These are phyloP conservation scores for Chaenodraco wilsoni DNA, from an alignment of 2,797 vertebrate species.

Conservation along the genomic window DNA sequence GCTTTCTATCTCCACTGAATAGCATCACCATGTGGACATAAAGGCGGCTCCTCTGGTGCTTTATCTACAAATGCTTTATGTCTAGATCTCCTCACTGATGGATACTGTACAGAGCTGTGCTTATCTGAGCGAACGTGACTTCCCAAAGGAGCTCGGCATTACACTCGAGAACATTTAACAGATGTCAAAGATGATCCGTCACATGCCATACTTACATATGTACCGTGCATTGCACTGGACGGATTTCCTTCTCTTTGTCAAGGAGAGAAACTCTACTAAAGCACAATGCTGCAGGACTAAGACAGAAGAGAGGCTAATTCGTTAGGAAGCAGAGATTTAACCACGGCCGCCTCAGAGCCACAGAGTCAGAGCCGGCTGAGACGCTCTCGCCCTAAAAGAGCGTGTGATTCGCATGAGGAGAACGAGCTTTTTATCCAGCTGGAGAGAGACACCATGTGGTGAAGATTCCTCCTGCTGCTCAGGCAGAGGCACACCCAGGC, in stretches of 20 bases:
- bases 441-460: conserved; percentile 90
- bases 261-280: conserved; percentile 52
- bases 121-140: conserved; percentile 72
- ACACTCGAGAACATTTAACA: conserved; percentile 80
- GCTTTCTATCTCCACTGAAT: conserved; percentile 4
- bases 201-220: conserved; percentile 64
- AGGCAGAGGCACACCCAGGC: conserved; percentile 53
- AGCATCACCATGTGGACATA: conserved; percentile 16
- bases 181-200: conserved; percentile 78
- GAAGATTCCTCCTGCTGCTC: conserved; percentile 79
- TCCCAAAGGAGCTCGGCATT: conserved; percentile 67
- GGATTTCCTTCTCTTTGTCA: conserved; percentile 52
- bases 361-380: conserved; percentile 58
- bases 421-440: conserved; percentile 80
- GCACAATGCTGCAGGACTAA: conserved; percentile 58
- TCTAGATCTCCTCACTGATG: conserved; percentile 59
- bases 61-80: conserved; percentile 59
- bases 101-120: conserved; percentile 60
- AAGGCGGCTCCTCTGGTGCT: conserved; percentile 41
- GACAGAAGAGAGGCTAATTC: conserved; percentile 62
- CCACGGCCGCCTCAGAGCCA: conserved; percentile 56
- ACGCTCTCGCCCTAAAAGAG: conserved; percentile 50
- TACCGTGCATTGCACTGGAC: conserved; percentile 52
- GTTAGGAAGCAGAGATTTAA: conserved; percentile 61
- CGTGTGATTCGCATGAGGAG: conserved; percentile 64